phyloP scores from a whole-genome alignment of 2,797 vertebrate species.

The Eulemur coronatus region DNA sequence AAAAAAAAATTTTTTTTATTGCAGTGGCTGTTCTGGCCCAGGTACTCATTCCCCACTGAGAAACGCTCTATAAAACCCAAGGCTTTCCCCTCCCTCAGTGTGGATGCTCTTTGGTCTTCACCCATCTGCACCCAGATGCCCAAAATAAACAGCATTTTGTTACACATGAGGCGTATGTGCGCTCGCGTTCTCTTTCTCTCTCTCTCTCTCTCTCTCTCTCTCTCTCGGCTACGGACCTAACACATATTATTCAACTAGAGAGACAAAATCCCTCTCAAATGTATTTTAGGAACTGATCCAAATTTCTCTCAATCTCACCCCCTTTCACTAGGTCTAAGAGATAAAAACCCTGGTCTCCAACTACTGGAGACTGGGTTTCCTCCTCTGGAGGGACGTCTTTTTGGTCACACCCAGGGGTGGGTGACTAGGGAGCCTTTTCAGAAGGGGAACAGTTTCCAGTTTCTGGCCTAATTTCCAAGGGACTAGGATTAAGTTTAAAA shows the following conservation, averaged over 20 bases:
- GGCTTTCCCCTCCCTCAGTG: no score
- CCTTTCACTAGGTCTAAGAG: no score
- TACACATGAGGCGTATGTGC: no score
- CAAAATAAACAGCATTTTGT: no score
- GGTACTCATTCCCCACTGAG: no score
- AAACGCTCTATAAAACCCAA: no score
- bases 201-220: no score
- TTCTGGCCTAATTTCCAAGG: background rate
- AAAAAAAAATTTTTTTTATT: no score
- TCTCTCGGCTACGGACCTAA: no score
- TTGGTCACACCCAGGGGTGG: background rate
- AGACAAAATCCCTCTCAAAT: background rate
- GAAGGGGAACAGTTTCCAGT: background rate
- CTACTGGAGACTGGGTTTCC: background rate
- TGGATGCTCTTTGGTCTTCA: no score
- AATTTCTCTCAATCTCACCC: background rate
- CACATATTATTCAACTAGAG: background rate
- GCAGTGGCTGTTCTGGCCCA: no score
- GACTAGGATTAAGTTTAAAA: background rate
- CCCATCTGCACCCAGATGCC: no score
- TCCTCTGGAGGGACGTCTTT: background rate
- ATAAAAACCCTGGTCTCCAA: background rate
- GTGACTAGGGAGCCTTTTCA: background rate
- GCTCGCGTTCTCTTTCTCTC: accelerated
- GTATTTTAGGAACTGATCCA: background rate